Evolutionary conservation across 1,140 invertebrate species (phyloP).

Genomic region (Druon quercuslanigerum): DNA sequence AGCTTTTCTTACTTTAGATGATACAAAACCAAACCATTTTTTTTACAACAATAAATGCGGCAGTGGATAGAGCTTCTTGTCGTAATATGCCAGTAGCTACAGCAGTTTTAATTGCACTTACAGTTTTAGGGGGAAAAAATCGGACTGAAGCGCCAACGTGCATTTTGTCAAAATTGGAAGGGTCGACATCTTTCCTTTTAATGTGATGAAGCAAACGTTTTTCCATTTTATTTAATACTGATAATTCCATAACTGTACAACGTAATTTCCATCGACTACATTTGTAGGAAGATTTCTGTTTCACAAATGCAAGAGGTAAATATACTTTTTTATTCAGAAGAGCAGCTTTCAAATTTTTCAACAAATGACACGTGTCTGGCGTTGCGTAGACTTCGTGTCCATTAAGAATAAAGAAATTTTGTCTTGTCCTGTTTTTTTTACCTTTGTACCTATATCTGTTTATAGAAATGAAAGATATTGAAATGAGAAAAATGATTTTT

Average conservation of each 20-base stretch:
- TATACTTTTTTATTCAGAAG: slow-evolving; percentile 32
- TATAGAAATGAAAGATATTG: too few species aligned
- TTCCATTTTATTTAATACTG: slow-evolving; percentile 24
- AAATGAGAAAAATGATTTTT: too few species aligned
- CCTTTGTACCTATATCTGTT: slow-evolving; percentile 30
- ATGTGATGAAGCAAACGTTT: slow-evolving; percentile 35
- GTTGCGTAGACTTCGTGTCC: slow-evolving; percentile 35
- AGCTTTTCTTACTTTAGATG: too few species aligned
- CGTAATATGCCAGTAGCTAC: too few species aligned
- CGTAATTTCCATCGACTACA: slow-evolving; percentile 32
- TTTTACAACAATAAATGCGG: too few species aligned
- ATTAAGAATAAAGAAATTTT: slow-evolving; percentile 34
- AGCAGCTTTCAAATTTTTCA: slow-evolving; percentile 47
- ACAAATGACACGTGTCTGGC: slow-evolving; percentile 36
- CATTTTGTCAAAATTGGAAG: slow-evolving; percentile 43
- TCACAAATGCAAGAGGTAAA: slow-evolving; percentile 32
- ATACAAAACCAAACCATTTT: too few species aligned
- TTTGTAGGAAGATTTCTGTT: slow-evolving; percentile 36
- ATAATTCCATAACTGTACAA: slow-evolving; percentile 32
- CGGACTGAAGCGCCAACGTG: slow-evolving; percentile 42
- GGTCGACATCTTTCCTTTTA: slow-evolving; percentile 35
- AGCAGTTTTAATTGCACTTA: not conserved
- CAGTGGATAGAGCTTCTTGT: too few species aligned
- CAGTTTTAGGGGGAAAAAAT: slow-evolving; percentile 44
- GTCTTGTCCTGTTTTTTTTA: not conserved